These are phyloP conservation scores for Macaria notata DNA, from an alignment of 2,888 invertebrate species.

Conservation along the genomic window DNA sequence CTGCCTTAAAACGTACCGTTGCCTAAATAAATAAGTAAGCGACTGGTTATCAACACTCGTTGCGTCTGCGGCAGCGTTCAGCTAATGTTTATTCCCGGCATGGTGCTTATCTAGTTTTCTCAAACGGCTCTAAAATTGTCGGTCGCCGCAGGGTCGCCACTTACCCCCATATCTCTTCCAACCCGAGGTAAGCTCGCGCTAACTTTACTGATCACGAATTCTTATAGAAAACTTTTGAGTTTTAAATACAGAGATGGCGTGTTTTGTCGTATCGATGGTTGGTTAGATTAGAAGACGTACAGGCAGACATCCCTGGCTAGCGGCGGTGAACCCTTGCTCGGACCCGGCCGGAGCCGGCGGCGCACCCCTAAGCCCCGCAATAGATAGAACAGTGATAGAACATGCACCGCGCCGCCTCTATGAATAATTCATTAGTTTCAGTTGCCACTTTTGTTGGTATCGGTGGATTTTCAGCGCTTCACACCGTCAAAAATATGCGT, in stretches of 20 bases:
- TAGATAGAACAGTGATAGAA: constrained; percentile 84
- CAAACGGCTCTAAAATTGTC: constrained; percentile 21
- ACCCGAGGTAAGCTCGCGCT: too few relatives aligned
- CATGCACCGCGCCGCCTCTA: constrained; percentile 80
- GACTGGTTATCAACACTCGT: constrained; percentile 55
- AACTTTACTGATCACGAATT: too few relatives aligned
- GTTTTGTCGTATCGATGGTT: neutral
- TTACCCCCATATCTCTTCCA: constrained; percentile 1
- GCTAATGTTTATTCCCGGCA: constrained; percentile 73
- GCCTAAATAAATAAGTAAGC: constrained; percentile 45
- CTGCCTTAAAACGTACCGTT: too few relatives aligned
- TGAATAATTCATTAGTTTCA: constrained; percentile 83
- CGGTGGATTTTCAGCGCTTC: constrained; percentile 80
- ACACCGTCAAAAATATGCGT: constrained; percentile 78
- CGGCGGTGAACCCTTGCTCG: constrained; percentile 26
- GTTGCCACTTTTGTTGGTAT: constrained; percentile 82
- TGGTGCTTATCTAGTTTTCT: constrained; percentile 36
- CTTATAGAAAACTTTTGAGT: neutral
- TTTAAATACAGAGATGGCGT: constrained; percentile 7
- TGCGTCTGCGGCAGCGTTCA: constrained; percentile 66
- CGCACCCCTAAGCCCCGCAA: constrained; percentile 70
- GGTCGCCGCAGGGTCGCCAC: constrained; percentile 14
- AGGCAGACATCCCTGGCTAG: constrained; percentile 44
- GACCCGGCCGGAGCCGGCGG: constrained; percentile 53
- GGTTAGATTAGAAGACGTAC: constrained; percentile 18